A percentile compares a stretch with the other conserved stretches of the same genome.
Conservation (phyloP, 2,797 vertebrate species). For the Falco novaeseelandiae region DNA sequence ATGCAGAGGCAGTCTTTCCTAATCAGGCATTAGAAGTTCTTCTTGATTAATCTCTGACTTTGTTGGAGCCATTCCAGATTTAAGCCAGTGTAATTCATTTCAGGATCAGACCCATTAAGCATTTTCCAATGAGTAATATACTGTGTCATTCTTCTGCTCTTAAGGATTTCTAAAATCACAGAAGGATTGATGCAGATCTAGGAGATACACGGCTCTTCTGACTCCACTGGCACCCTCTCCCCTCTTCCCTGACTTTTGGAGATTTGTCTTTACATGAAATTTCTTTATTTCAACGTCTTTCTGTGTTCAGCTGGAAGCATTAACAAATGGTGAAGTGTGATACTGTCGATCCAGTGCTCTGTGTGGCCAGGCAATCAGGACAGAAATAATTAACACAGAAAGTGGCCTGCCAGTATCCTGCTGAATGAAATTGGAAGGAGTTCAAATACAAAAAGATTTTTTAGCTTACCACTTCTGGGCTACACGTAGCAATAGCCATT, state of each 20-base stretch:
- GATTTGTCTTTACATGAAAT: conserved; percentile 61
- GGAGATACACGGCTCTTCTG: conserved; percentile 22
- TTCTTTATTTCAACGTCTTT: conserved; percentile 66
- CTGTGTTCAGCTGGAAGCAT: conserved; percentile 69
- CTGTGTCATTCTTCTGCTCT: conserved; percentile 17
- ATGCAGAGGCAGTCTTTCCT: conserved; percentile 43
- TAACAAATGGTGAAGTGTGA: conserved; percentile 74
- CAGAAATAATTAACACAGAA: conserved; percentile 79
- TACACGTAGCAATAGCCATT: conserved; percentile 73
- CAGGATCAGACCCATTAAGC: conserved; percentile 62
- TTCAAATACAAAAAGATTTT: conserved; percentile 80
- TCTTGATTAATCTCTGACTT: conserved; percentile 66
- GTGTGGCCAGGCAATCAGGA: conserved; percentile 79
- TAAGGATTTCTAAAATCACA: conserved; percentile 27
- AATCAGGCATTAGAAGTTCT: conserved; percentile 59
- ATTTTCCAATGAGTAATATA: conserved; percentile 49
- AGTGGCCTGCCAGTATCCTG: conserved; percentile 80
- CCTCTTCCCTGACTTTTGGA: conserved; percentile 24
- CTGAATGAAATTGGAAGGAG: conserved; percentile 79
- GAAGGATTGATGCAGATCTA: conserved; percentile 1
- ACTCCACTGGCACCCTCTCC: background rate
- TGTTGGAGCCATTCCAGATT: conserved; percentile 53
- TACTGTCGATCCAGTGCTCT: conserved; percentile 68
- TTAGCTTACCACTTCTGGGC: conserved; percentile 76
- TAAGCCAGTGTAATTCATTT: conserved; percentile 43